Evolutionary conservation across 2,113 vertebrate genomes (phyloP).

Genomic region (Cryptotis parvus): DNA sequence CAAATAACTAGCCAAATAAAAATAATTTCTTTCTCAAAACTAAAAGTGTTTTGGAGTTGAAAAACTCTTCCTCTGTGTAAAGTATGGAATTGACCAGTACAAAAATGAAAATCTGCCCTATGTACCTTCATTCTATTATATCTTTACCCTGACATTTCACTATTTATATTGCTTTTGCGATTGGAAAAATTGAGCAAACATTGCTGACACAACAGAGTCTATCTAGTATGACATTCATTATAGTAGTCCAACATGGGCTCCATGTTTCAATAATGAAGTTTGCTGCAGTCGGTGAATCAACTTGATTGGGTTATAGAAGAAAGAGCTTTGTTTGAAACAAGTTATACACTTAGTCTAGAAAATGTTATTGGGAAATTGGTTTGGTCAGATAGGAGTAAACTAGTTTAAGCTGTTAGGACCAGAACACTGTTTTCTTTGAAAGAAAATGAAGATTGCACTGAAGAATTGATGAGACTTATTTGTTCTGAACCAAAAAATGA

Average conservation of each 20-base stretch:
- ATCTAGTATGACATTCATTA: constrained; percentile 32
- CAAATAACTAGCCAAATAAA: constrained; percentile 29
- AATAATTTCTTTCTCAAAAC: neutral
- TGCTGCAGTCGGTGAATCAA: neutral
- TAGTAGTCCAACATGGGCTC: neutral
- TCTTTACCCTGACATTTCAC: constrained; percentile 57
- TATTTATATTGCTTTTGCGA: constrained; percentile 61
- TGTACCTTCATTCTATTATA: neutral
- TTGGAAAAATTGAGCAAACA: constrained; percentile 60
- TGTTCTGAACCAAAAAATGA: constrained; percentile 14
- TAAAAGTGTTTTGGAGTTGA: neutral
- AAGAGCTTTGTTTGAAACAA: neutral
- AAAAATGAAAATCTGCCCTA: neutral
- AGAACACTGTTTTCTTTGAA: neutral
- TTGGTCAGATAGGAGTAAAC: neutral
- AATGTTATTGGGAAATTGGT: constrained; percentile 40
- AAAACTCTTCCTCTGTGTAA: neutral
- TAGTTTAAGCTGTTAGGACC: neutral
- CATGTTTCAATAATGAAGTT: constrained; percentile 38
- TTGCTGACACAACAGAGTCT: constrained; percentile 35
- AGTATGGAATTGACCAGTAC: neutral
- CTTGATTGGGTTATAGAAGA: constrained; percentile 54
- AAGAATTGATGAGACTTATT: neutral
- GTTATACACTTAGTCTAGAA: neutral
- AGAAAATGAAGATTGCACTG: neutral